These are phyloP conservation scores for Gastracanthus pulcherrimus DNA, from an alignment of 2,888 invertebrate genomes.

Conservation along the genomic window DNA sequence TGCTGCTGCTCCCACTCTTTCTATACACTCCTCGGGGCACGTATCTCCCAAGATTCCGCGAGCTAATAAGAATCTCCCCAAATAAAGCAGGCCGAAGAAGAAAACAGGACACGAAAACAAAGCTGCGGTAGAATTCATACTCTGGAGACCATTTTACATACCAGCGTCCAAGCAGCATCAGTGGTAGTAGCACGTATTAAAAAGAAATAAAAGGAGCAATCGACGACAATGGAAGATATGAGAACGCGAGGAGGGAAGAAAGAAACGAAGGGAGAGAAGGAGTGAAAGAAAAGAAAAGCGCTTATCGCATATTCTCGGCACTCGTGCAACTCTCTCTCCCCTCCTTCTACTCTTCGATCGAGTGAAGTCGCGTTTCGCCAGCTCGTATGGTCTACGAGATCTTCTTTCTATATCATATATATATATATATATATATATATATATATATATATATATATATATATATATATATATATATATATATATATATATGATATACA, in stretches of 20 bases:
- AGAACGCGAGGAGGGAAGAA: too few relatives aligned
- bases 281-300: not conserved
- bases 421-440: too few relatives aligned
- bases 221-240: not conserved
- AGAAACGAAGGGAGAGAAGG: not conserved
- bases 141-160: slow-evolving; percentile 5
- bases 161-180: too few relatives aligned
- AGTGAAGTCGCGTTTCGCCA: slow-evolving; percentile 4
- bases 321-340: not conserved
- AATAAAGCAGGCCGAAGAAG: too few relatives aligned
- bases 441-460: too few relatives aligned
- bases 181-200: not conserved
- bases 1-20: too few relatives aligned
- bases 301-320: slow-evolving; percentile 26
- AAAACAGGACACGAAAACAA: too few relatives aligned
- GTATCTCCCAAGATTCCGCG: too few relatives aligned
- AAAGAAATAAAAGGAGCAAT: not conserved
- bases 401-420: not conserved
- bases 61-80: too few relatives aligned
- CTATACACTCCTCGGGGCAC: too few relatives aligned
- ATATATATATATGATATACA: not conserved
- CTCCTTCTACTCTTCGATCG: slow-evolving; percentile 25
- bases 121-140: too few relatives aligned
- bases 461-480: not conserved
- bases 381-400: not conserved